These are phyloP conservation scores for Pteruthius melanotis DNA, from an alignment of 2,113 vertebrate genomes.

Conservation along the genomic window DNA sequence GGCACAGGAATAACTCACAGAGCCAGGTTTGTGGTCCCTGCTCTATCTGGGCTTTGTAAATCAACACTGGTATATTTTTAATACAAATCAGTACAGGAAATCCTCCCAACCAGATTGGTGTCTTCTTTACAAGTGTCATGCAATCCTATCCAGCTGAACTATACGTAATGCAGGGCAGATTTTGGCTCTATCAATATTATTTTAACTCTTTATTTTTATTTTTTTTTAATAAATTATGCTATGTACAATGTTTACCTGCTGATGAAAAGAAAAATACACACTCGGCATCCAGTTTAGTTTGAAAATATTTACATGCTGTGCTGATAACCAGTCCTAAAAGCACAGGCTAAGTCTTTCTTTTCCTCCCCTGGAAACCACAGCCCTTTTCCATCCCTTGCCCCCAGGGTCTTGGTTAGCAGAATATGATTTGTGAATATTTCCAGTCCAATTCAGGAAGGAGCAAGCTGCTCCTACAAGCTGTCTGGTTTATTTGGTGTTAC, in stretches of 20 bases:
- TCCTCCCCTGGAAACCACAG: neutral
- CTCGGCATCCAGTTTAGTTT: fast-evolving
- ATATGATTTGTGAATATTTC: neutral
- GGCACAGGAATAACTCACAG: neutral
- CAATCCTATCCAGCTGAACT: neutral
- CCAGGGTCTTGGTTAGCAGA: neutral
- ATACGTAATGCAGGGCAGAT: neutral
- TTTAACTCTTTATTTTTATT: fast-evolving
- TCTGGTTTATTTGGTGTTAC: neutral
- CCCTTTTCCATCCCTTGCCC: neutral
- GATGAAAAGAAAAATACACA: neutral
- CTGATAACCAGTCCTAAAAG: neutral
- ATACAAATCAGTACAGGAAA: neutral
- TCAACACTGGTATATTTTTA: neutral
- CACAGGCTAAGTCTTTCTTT: neutral
- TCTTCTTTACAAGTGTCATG: neutral
- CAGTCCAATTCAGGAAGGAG: neutral
- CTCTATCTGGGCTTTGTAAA: neutral
- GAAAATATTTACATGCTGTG: neutral
- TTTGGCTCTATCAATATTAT: neutral
- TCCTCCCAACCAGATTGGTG: neutral
- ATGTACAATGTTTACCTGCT: neutral
- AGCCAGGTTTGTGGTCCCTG: neutral
- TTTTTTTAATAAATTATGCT: fast-evolving
- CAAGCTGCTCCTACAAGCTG: neutral